Conservation (phyloP, 1,140 invertebrate species). For the Bombus impatiens region DNA sequence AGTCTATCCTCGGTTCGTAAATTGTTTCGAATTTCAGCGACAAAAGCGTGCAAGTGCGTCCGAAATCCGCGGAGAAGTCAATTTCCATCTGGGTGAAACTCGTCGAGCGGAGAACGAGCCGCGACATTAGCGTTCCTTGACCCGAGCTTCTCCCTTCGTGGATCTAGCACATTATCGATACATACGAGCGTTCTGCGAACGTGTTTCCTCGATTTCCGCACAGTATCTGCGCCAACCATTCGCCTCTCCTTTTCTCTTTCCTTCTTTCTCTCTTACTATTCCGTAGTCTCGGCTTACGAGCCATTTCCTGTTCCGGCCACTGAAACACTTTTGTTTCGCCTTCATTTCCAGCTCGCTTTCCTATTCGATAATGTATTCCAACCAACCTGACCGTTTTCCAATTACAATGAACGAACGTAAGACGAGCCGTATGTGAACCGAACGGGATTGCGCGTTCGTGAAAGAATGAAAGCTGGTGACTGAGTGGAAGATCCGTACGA, state of each 20-base stretch:
- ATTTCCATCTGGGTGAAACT: not conserved
- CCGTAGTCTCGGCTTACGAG: constrained; percentile 14
- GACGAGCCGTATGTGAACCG: not conserved
- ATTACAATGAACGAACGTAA: constrained; percentile 21
- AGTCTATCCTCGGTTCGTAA: not conserved
- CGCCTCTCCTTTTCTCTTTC: too few relatives aligned
- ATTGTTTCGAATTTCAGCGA: not conserved
- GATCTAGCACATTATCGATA: constrained; percentile 25
- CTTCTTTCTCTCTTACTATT: too few relatives aligned
- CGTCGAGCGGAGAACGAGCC: not conserved
- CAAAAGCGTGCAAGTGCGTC: not conserved
- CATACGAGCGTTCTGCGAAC: constrained; percentile 3
- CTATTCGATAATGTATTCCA: constrained; percentile 44
- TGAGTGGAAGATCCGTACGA: not conserved
- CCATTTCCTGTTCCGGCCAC: constrained; percentile 56
- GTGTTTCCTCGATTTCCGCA: constrained; percentile 34
- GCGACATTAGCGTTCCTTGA: constrained; percentile 29
- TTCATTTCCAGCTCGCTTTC: constrained; percentile 53
- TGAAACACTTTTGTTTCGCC: constrained; percentile 56
- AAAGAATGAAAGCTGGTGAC: not conserved
- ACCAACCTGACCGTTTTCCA: constrained; percentile 26
- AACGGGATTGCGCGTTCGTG: too few relatives aligned
- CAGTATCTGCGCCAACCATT: constrained; percentile 23
- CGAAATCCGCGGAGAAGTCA: not conserved
- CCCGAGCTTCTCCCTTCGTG: not conserved